phyloP scores from a whole-genome alignment of 1,140 invertebrate species.

The Oreohelix idahoensis region DNA sequence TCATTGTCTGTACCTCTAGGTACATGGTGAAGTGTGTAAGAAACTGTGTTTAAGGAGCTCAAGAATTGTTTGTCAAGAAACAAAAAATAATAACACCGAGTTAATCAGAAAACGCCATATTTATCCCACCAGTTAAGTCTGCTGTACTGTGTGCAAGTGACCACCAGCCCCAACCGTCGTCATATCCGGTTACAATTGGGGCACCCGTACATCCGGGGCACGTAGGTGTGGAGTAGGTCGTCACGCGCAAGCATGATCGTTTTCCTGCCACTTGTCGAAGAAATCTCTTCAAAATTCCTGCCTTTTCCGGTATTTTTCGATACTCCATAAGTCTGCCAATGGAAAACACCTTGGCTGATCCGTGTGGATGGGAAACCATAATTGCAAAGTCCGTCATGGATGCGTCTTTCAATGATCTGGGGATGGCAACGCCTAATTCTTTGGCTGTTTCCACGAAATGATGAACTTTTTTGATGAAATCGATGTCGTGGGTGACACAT shows the following conservation, averaged over 20 bases:
- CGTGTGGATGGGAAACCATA: conserved; percentile 25
- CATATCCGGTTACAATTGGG: conserved; percentile 33
- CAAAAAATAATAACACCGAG: no score
- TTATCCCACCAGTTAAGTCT: conserved; percentile 13
- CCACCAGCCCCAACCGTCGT: conserved; percentile 34
- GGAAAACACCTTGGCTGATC: conserved; percentile 8
- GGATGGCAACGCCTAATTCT: not conserved
- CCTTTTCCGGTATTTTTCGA: conserved; percentile 14
- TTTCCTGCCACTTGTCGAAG: conserved; percentile 16
- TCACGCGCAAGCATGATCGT: not conserved
- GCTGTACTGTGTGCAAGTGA: conserved; percentile 12
- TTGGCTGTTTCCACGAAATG: conserved; percentile 10
- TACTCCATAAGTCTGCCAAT: conserved; percentile 29
- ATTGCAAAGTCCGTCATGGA: conserved; percentile 39
- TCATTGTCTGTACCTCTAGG: no score
- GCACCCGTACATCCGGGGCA: conserved; percentile 36
- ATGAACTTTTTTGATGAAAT: conserved; percentile 29
- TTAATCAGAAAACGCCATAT: conserved; percentile 31
- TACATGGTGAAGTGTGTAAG: no score
- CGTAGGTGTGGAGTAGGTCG: conserved; percentile 16
- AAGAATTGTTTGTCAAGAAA: no score
- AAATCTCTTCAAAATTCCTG: conserved; percentile 11
- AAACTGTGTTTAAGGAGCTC: no score
- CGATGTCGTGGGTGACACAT: conserved; percentile 34
- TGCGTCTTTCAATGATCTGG: not conserved